Base-by-base conservation (phyloP, 2,888 invertebrate species). In the Phyllotreta striolata region DNA sequence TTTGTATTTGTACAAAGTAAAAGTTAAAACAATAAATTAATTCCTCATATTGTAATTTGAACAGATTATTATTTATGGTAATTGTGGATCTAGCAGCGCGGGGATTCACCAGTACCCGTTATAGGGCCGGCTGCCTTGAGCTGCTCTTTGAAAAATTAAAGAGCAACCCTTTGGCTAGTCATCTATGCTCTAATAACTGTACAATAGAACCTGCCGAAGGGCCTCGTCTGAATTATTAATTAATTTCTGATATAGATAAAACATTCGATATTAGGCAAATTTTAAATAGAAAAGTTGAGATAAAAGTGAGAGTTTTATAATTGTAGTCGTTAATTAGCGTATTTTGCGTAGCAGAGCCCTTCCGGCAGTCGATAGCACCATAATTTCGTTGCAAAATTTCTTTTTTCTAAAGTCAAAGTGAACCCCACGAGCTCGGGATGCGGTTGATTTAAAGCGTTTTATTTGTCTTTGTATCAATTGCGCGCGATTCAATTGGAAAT, bases 341-440 rank as follows among this genome's bases (percentile, higher is more conserved):
- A 24, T 24, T 24, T 24, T 24, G 24, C 4, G 24, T 24, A 24
- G 24, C 24, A 24, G 24, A 46, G 73, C 72, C 74, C 74, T 66
- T 70, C 75, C 72, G 77, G 74, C 78, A 78, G 79, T 80, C 79
- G 75, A 77, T 81, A 82, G 82, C 81, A 82, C 81, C 81, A 81
- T 79, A 78, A 78, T 79, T 81, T 81, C 81, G 82, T 82, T 81
- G 81, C 81, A 81, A 74, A 76, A 73, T 75, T 76, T 24, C 24
- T 52, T 41, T 66, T 77, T 67, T 74, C 68, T 64, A 65, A 67
- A 72, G 67, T 69, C 70, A 69, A 70, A 69, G 76, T 75, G 72
- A 76, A 74, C 78, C 78, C 79, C 79, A 77, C 74, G 74, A 75
- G 78, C 78, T 79, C 68, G 47, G 39, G 56, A 61, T 62, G 64